phyloP scores from a whole-genome alignment of 2,797 vertebrate genomes.

The Falco columbarius region DNA sequence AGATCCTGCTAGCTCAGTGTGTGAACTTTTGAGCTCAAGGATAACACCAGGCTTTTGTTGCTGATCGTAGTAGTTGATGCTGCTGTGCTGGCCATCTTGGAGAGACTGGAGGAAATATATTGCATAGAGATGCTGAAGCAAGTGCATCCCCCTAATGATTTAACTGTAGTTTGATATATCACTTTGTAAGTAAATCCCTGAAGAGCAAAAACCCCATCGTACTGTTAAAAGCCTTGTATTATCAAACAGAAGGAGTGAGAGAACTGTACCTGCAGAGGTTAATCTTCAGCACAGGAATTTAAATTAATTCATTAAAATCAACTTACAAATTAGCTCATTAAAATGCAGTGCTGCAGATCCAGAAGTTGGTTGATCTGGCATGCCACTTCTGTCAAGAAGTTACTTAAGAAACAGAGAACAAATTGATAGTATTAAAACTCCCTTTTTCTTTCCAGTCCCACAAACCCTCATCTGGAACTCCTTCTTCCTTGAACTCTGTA shows the following conservation, averaged over 20 bases:
- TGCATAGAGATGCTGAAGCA: not conserved
- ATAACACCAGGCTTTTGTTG: not conserved
- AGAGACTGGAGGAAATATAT: not conserved
- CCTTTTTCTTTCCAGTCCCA: not conserved
- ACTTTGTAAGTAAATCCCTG: slow-evolving; percentile 39
- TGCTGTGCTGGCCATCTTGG: not conserved
- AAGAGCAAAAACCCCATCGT: slow-evolving; percentile 9
- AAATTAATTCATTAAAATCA: slow-evolving; percentile 70
- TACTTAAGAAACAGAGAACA: slow-evolving; percentile 14
- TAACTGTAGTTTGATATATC: slow-evolving; percentile 6
- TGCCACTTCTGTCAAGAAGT: slow-evolving; percentile 16
- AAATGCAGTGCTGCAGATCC: not conserved
- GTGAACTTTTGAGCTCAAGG: not conserved
- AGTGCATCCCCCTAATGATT: not conserved
- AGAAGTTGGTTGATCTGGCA: slow-evolving; percentile 24
- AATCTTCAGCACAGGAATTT: slow-evolving; percentile 67
- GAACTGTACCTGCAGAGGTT: slow-evolving; percentile 65
- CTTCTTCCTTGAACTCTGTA: not conserved
- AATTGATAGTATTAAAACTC: not conserved
- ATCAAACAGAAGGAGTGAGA: slow-evolving; percentile 15
- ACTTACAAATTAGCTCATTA: slow-evolving; percentile 63
- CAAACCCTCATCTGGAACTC: not conserved
- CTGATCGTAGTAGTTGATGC: not conserved
- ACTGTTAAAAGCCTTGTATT: slow-evolving; percentile 42
- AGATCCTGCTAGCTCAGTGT: not conserved